Evolutionary conservation across 2,888 invertebrate genomes (phyloP), one percentile per base, ranked within the genome.

Genomic region (Carcina quercana): DNA sequence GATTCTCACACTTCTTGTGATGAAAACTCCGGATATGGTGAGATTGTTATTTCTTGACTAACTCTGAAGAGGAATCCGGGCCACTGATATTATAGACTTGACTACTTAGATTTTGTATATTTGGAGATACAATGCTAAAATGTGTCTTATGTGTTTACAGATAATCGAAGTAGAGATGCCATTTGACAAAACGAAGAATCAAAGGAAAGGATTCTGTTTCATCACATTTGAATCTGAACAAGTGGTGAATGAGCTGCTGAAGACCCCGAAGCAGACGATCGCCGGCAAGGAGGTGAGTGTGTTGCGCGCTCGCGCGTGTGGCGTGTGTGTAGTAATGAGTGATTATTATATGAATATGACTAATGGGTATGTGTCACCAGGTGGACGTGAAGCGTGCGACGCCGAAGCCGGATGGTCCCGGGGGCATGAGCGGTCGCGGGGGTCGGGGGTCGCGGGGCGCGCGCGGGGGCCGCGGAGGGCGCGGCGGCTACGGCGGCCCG

Each of bases 191-290:
- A 92, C 93, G 71, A 97, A 97, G 88, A 96, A 96, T 72, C 96
- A 96, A 76, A 90, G 97, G 57, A 94, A 97, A 86, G 96, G 94
- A 40, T 98, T 98, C 87, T 97, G 97, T 71, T 98, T 98, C 76
- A 96, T 98, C 69, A 97, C 97, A 47, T 98, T 97, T 63, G 97
- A 98, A 68, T 94, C 94, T 15, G 97, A 97, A 75, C 94, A 95
- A 74, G 93, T 96, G 32, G 96, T 96, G 15, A 95, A 95, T 60
- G 95, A 96, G 70, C 86, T 96, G 31, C 85, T 96, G 40, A 96
- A 95, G 74, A 94, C 93, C 31, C 94, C 96, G 8, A 97, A 96
- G 78, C 96, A 96, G 74, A 93, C 91, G 31, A 96, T 97, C 52
- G 94, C 92, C 48, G 96, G 94, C 48, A 95, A 96, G 83, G 96